phyloP scores from a whole-genome alignment of 2,888 invertebrate genomes.

The Lissocephala sabroskyi region DNA sequence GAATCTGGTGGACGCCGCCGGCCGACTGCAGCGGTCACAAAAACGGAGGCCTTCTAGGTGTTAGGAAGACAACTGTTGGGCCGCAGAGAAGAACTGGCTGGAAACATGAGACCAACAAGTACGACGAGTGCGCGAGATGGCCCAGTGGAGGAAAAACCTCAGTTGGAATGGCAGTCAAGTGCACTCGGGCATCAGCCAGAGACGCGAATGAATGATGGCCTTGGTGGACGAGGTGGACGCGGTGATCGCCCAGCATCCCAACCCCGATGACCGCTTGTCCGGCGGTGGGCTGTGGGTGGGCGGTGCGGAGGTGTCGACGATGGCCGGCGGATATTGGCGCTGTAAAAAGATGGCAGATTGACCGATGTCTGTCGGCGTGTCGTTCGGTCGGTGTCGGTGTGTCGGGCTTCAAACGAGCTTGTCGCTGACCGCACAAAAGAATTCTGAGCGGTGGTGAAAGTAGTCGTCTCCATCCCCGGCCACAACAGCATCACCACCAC shows the following conservation, averaged over 20 bases:
- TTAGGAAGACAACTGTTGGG: no score
- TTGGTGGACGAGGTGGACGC: neutral
- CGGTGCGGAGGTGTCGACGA: slow-evolving; percentile 45
- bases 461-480: slow-evolving; percentile 45
- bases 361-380: slow-evolving; percentile 44
- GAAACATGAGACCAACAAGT: slow-evolving; percentile 13
- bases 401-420: slow-evolving; percentile 16
- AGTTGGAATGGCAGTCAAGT: slow-evolving; percentile 32
- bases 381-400: no score
- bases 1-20: slow-evolving; percentile 21
- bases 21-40: no score
- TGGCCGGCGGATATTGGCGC: slow-evolving; percentile 48
- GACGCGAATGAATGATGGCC: slow-evolving; percentile 43
- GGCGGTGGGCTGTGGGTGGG: slow-evolving; percentile 20
- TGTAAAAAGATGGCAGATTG: slow-evolving; percentile 30
- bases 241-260: neutral
- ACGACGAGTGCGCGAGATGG: neutral
- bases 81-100: neutral
- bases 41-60: no score
- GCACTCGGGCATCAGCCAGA: slow-evolving; percentile 21
- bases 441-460: slow-evolving; percentile 55
- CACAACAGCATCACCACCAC: slow-evolving; percentile 18
- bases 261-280: neutral
- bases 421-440: slow-evolving; percentile 33
- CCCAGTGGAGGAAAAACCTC: slow-evolving; percentile 29